Percentiles rank a stretch among this genome's conserved stretches.
Conservation (phyloP, 2,113 vertebrate species). For the Notechis scutatus region DNA sequence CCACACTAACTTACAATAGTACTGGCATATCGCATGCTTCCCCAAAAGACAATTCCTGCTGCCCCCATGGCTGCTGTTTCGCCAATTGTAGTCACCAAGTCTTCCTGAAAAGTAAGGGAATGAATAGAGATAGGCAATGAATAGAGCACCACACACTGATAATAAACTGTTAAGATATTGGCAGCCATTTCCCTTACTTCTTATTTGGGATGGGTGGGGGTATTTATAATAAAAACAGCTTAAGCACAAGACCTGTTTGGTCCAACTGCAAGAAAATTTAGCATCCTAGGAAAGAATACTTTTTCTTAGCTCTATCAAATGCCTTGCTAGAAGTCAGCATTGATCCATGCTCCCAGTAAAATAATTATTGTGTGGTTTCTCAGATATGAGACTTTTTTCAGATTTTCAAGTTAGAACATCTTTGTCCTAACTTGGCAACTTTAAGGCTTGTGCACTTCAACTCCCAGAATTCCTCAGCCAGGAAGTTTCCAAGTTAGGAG, state of each 20-base stretch:
- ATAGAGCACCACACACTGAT: not conserved
- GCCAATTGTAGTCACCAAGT: conserved; percentile 84
- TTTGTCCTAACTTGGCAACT: not conserved
- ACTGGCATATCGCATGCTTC: conserved; percentile 65
- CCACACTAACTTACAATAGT: conserved; percentile 55
- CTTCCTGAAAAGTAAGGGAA: conserved; percentile 67
- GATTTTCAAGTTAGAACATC: not conserved
- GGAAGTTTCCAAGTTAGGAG: not conserved
- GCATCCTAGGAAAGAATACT: not conserved
- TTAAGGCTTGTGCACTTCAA: not conserved
- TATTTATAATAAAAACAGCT: not conserved
- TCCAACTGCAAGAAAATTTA: not conserved
- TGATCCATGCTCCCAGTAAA: not conserved
- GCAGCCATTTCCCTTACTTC: rapidly evolving
- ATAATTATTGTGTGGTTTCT: not conserved
- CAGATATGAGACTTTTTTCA: not conserved
- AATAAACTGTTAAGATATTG: not conserved
- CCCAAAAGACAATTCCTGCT: conserved; percentile 90
- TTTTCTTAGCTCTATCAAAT: not conserved
- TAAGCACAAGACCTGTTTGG: not conserved
- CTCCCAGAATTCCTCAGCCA: not conserved
- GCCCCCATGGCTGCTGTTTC: conserved; percentile 87
- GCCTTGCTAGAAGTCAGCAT: not conserved
- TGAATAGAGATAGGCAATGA: conserved; percentile 1
- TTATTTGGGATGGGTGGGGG: not conserved